A percentile compares a stretch with the other conserved stretches of the same genome.
These are phyloP conservation scores for Hypselothyrea guttata DNA, from an alignment of 2,888 invertebrate species.

Conservation along the genomic window DNA sequence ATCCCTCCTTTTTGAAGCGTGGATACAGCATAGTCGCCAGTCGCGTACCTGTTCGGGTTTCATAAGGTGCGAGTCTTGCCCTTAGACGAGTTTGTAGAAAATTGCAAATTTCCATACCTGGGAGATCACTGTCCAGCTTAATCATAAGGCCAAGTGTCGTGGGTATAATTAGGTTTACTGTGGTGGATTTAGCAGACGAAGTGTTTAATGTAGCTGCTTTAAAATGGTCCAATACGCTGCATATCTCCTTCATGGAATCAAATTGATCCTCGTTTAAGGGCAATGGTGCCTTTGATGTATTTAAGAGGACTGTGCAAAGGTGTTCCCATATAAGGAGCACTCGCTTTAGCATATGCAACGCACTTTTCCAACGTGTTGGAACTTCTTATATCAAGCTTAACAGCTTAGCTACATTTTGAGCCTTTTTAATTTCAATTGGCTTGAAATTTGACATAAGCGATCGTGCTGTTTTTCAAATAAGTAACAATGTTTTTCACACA, in stretches of 20 bases:
- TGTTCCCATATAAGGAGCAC: conserved; percentile 3
- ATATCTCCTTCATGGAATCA: conserved; percentile 3
- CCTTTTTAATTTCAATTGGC: conserved; percentile 7
- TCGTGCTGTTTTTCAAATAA: conserved; percentile 16
- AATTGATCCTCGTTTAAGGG: conserved; percentile 10
- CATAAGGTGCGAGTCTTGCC: conserved; percentile 15
- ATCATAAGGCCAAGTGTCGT: conserved; percentile 9
- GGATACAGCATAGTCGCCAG: conserved; percentile 10
- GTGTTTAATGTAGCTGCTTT: conserved; percentile 12
- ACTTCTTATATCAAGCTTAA: conserved; percentile 6
- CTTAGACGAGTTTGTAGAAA: conserved; percentile 9
- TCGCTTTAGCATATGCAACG: conserved; percentile 14
- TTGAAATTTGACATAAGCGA: conserved; percentile 17
- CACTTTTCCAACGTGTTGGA: conserved; percentile 16
- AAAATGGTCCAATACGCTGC: conserved; percentile 5
- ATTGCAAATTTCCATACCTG: conserved; percentile 2
- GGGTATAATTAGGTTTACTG: conserved; percentile 11
- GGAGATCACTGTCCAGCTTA: too few relatives aligned
- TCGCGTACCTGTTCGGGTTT: conserved; percentile 7
- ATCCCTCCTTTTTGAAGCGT: conserved; percentile 14
- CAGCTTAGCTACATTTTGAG: conserved; percentile 3
- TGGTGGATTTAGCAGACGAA: conserved; percentile 11
- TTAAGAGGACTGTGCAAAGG: conserved; percentile 12
- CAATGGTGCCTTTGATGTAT: conserved; percentile 11
- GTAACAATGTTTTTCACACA: conserved; percentile 8